Evolutionary conservation across 2,113 vertebrate species (phyloP).

Genomic region (Sisor rabdophorus): DNA sequence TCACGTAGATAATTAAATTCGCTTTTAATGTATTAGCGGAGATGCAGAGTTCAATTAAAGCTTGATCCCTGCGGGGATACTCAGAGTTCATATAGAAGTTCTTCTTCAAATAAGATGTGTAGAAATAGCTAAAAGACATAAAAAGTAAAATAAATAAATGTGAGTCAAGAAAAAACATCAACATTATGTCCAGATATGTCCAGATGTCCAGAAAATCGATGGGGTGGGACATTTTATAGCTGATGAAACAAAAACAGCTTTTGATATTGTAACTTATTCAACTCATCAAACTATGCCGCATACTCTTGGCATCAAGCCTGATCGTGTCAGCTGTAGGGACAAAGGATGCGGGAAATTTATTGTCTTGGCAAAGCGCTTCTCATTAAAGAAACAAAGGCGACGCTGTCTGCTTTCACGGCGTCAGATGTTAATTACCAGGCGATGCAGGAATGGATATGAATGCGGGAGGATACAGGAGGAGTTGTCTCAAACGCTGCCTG

Average conservation of each 20-base stretch:
- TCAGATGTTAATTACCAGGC: slow-evolving; percentile 45
- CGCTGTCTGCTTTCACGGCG: slow-evolving; percentile 22
- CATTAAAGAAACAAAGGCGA: slow-evolving; percentile 46
- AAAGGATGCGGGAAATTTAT: slow-evolving; percentile 38
- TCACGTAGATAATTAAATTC: too few species aligned
- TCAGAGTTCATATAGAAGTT: not conserved
- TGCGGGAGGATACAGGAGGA: slow-evolving; percentile 34
- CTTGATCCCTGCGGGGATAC: too few species aligned
- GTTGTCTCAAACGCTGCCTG: slow-evolving; percentile 51
- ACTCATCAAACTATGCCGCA: slow-evolving; percentile 14
- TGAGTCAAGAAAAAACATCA: not conserved
- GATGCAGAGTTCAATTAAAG: too few species aligned
- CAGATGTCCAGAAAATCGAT: not conserved
- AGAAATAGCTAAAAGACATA: too few species aligned
- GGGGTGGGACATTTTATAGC: not conserved
- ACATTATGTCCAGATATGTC: slow-evolving; percentile 4
- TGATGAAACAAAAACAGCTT: slow-evolving; percentile 22
- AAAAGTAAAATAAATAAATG: not conserved
- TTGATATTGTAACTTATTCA: slow-evolving; percentile 19
- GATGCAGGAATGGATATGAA: slow-evolving; percentile 29
- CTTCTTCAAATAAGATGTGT: not conserved
- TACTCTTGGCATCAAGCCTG: slow-evolving; percentile 16
- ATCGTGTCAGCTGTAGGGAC: slow-evolving; percentile 22
- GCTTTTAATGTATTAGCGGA: too few species aligned
- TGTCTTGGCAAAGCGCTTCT: slow-evolving; percentile 39